Evolutionary conservation across 2,888 invertebrate genomes (phyloP).

Genomic region (Scaptomyza tumidula): DNA sequence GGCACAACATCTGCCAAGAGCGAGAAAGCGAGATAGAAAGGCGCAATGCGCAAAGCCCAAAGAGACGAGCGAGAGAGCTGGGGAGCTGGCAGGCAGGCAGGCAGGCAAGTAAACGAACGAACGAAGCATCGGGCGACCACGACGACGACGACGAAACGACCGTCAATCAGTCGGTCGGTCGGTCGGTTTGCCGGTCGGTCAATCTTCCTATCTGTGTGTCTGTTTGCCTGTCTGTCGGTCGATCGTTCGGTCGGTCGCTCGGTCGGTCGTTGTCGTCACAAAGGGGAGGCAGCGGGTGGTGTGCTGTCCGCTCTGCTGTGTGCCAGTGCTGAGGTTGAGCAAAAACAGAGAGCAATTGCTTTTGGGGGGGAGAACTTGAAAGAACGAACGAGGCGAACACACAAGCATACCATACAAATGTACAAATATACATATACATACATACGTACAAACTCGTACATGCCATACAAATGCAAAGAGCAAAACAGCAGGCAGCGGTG

Average conservation of each 20-base stretch:
- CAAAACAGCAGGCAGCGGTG: conserved; percentile 55
- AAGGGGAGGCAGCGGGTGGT: conserved; percentile 16
- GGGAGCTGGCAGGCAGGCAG: not conserved
- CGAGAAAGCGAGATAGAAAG: conserved; percentile 33
- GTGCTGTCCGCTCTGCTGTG: conserved; percentile 6
- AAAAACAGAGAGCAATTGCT: conserved; percentile 64
- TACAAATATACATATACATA: not conserved
- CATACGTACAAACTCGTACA: conserved; percentile 3
- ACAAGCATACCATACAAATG: conserved; percentile 17
- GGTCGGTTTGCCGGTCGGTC: conserved; percentile 4
- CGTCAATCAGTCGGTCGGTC: conserved; percentile 16
- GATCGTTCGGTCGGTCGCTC: conserved; percentile 4
- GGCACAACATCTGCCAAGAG: conserved; percentile 45
- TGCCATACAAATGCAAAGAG: conserved; percentile 55
- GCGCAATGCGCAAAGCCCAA: conserved; percentile 32
- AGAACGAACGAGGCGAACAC: conserved; percentile 25
- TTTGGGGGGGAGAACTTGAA: conserved; percentile 51
- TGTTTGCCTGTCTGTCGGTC: conserved; percentile 8
- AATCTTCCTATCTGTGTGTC: not conserved
- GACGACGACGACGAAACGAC: conserved; percentile 1
- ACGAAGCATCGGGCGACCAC: too few species aligned
- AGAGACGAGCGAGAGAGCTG: conserved; percentile 26
- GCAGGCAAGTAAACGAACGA: conserved; percentile 19
- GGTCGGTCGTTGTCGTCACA: conserved; percentile 33
- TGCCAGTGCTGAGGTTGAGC: conserved; percentile 63